Evolutionary conservation across 2,797 vertebrate species (phyloP), one percentile per base, ranked within the genome.

Genomic region (Sphaeramia orbicularis): DNA sequence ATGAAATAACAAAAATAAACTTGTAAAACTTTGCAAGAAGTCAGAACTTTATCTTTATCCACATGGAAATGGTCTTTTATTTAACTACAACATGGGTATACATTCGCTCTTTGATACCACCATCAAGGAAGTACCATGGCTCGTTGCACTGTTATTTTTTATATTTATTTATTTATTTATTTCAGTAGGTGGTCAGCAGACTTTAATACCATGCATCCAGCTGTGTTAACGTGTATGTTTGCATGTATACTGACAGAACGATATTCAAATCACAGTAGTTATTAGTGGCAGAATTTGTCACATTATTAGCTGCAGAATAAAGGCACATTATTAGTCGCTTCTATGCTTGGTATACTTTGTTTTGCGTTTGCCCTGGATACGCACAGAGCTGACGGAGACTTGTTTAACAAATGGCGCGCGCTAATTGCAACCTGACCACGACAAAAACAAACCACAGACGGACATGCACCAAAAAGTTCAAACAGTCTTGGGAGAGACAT

Each of bases 351-450:
- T 74, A 37, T 15, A n/a, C 35, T 70, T 75, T 51, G 65, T 58
- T 61, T 52, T 51, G 54, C 37, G 11, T 49, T 71, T 52, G 38
- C 27, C 30, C 12, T 7, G 66, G 71, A 70, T 56, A 53, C 77
- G 64, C 14, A 55, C 67, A 8, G 70, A 0, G 51, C 60, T 52
- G 78, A 62, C 63, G 60, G 65, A 10, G 36, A 27, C 61, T 56
- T 70, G 80, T 77, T 84, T 84, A 70, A 86, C 86, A 84, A 82
- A 82, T 69, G 74, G 36, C 15, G 12, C 14, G 8, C 8, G 1
- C 76, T 86, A 88, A 91, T 89, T 89, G 72, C 67, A 74, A 77
- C 61, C 80, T 65, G 62, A 73, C 84, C 80, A 72, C 71, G 6
- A 52, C 60, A 15, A 81, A 77, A 81, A 74, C 70, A 84, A 86